Evolutionary conservation across 2,888 invertebrate species (phyloP).

Genomic region (Stenichneumon culpator): DNA sequence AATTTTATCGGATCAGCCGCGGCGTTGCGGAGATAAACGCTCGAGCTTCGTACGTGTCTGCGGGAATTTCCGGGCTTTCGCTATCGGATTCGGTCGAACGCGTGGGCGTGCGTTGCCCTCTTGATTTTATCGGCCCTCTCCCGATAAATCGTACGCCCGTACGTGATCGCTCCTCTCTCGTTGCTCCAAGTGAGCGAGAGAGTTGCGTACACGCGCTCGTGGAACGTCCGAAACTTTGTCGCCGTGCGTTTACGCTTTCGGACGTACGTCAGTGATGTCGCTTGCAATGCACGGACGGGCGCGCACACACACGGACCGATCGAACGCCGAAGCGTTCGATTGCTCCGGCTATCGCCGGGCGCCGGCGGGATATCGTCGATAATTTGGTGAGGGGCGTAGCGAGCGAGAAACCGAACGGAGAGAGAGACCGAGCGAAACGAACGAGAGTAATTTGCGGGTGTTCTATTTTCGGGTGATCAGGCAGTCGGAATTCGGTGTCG

Average conservation of each 20-base stretch:
- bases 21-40: background rate
- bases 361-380: constrained; percentile 50
- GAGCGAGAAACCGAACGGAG: background rate
- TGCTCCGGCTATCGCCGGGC: constrained; percentile 41
- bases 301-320: constrained; percentile 9
- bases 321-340: constrained; percentile 28
- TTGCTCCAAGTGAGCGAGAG: background rate
- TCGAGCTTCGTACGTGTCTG: background rate
- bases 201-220: background rate
- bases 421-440: background rate
- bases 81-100: constrained; percentile 14
- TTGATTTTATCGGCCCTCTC: constrained; percentile 30
- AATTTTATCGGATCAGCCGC: constrained; percentile 3
- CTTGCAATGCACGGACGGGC: background rate
- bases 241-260: background rate
- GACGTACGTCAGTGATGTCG: constrained; percentile 1
- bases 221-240: constrained; percentile 6
- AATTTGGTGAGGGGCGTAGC: constrained; percentile 57
- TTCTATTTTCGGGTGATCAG: constrained; percentile 35
- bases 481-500: constrained; percentile 16
- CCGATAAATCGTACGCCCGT: constrained; percentile 40
- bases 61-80: constrained; percentile 7
- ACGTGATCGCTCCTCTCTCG: constrained; percentile 29
- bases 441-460: constrained; percentile 32
- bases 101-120: constrained; percentile 29